Percentiles rank a stretch among this genome's conserved stretches.
Evolutionary conservation across 2,888 invertebrate genomes (phyloP).

Genomic region (Odontothrips loti): DNA sequence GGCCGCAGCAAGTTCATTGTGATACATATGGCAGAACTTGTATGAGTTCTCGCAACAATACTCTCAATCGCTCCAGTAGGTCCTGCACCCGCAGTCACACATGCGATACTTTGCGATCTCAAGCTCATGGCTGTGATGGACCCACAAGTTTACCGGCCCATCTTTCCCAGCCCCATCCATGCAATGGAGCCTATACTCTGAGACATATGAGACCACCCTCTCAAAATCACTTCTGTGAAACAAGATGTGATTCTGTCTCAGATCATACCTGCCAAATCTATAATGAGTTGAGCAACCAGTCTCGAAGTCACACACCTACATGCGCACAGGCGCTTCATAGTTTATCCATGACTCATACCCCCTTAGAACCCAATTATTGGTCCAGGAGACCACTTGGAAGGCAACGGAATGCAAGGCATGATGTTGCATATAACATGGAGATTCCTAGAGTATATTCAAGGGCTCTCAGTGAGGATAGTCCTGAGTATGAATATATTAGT

Average conservation of each 20-base stretch:
- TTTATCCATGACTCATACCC: not conserved
- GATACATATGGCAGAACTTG: constrained; percentile 21
- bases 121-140: constrained; percentile 2
- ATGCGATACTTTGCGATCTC: constrained; percentile 6
- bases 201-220: not conserved
- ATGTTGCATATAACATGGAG: constrained; percentile 20
- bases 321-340: constrained; percentile 12
- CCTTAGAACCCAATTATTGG: constrained; percentile 14
- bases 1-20: constrained; percentile 14
- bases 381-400: not conserved
- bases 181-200: not conserved
- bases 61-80: not conserved
- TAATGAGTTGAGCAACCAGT: constrained; percentile 5
- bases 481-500: constrained; percentile 18
- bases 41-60: constrained; percentile 6
- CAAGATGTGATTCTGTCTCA: constrained; percentile 6
- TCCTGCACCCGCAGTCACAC: not conserved
- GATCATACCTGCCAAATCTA: constrained; percentile 16
- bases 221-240: constrained; percentile 23
- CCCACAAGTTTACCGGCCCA: constrained; percentile 10
- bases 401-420: constrained; percentile 14
- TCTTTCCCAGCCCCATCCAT: not conserved
- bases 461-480: constrained; percentile 9
- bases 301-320: not conserved
- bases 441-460: constrained; percentile 15